Base-by-base conservation (phyloP, 2,888 invertebrate species). In the Oasisia sp. region DNA sequence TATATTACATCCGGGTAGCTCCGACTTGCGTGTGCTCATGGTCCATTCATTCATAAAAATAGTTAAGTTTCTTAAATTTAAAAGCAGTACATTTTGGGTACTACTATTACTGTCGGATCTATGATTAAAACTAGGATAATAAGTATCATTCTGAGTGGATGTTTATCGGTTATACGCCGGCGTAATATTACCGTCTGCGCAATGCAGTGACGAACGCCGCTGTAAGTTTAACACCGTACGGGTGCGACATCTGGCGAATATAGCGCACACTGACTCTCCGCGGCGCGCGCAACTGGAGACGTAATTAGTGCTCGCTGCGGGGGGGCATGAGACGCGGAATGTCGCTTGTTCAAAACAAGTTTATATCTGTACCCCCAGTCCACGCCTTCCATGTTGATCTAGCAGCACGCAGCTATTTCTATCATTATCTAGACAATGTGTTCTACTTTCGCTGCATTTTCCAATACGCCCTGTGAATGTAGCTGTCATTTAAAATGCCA, bases 201-300 rank as follows among this genome's bases (percentile, higher is more conserved):
- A 27, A 74, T 74, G 50, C 74, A 74, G 74, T n/a, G 27, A 74
- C n/a, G 74, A 27, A 74, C 74, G 74, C 74, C 7, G 74, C 74
- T 74, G 19, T 74, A 56, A 19, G 3, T 74, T 74, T 74, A 27
- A 74, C 74, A 74, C 74, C 74, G 74, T 74, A 74, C n/a, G 19
- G 74, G 74, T 74, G n/a, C 74, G 74, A 74, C 74, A 74, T 74
- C 74, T 74, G 74, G 74, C n/a, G 74, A 74, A 74, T 74, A n/a
- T 7, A 27, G 74, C 74, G n/a, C 74, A 74, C 74, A 74, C 74
- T 74, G 27, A 74, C n/a, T 27, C 14, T 19, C 74, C 7, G 7
- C 50, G 14, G 50, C 14, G 50, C 74, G 27, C 5, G 74, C 27
- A 5, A 5, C 74, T 27, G 27, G 19, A 74, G 27, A 74, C 74